A percentile compares a stretch with the other conserved stretches of the same genome.
Conservation (phyloP, 2,797 vertebrate species). For the Pangasius krempfi region DNA sequence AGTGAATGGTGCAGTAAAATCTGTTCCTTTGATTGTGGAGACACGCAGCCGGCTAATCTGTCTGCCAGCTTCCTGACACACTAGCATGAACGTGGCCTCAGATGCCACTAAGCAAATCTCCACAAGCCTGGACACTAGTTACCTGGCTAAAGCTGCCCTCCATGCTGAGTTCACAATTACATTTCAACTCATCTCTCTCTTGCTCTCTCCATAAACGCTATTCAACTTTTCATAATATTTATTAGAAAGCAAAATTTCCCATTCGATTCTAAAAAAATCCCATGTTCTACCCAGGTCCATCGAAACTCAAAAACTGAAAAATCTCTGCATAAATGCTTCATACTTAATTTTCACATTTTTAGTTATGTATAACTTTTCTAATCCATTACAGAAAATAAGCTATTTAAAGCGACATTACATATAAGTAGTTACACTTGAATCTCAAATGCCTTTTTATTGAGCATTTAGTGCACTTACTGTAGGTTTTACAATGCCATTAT, state of each 20-base stretch:
- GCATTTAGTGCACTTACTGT: background rate
- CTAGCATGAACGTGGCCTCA: slow-evolving; percentile 23
- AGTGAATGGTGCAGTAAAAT: slow-evolving; percentile 31
- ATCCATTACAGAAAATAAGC: background rate
- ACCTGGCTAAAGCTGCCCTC: slow-evolving; percentile 19
- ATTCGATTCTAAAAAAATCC: background rate
- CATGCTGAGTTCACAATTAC: background rate
- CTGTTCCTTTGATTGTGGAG: slow-evolving; percentile 18
- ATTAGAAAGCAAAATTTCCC: too few species aligned
- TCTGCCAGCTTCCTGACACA: slow-evolving; percentile 40
- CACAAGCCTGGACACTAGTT: background rate
- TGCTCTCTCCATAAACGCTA: background rate
- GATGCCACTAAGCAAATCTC: slow-evolving; percentile 17
- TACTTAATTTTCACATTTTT: background rate
- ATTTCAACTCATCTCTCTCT: background rate
- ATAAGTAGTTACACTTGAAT: background rate
- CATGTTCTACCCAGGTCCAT: background rate
- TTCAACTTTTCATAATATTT: background rate
- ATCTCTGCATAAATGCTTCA: background rate
- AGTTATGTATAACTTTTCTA: background rate
- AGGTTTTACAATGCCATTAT: background rate
- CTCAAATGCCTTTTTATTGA: background rate
- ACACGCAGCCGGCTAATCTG: slow-evolving; percentile 28
- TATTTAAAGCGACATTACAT: background rate
- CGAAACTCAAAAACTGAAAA: background rate